A percentile compares a stretch with the other conserved stretches of the same genome.
phyloP scores from a whole-genome alignment of 2,113 vertebrate genomes.

The Engystomops pustulosus region DNA sequence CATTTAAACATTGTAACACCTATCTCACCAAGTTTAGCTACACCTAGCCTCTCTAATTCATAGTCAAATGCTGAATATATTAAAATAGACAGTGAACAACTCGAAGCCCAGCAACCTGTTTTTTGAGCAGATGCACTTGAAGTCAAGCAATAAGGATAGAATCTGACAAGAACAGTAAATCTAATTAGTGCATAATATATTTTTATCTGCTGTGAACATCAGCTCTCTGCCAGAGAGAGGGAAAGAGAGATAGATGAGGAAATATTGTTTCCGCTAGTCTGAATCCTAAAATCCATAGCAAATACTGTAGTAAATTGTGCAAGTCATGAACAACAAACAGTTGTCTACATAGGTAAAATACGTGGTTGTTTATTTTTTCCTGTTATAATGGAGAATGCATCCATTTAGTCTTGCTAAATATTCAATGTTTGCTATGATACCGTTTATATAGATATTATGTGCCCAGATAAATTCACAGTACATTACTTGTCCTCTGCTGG shows the following conservation, averaged over 20 bases:
- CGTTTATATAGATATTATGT: neutral
- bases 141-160: conserved; percentile 42
- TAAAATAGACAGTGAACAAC: neutral
- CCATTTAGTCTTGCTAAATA: neutral
- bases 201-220: conserved; percentile 46
- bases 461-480: neutral
- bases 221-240: conserved; percentile 34
- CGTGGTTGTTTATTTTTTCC: neutral
- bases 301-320: neutral
- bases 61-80: conserved; percentile 6
- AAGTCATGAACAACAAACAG: neutral
- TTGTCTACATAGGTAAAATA: neutral
- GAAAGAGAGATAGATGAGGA: conserved; percentile 23
- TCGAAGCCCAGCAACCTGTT: conserved; percentile 24
- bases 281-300: conserved; percentile 39
- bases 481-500: neutral
- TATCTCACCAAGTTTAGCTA: neutral
- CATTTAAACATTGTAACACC: neutral
- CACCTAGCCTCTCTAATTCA: neutral
- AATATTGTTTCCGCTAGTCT: conserved; percentile 37
- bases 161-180: conserved; percentile 47
- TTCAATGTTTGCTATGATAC: neutral
- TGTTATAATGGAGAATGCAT: neutral
- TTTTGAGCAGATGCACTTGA: conserved; percentile 29
- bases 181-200: conserved; percentile 52